phyloP scores from a whole-genome alignment of 2,797 vertebrate genomes.

The Intellagama lesueurii region DNA sequence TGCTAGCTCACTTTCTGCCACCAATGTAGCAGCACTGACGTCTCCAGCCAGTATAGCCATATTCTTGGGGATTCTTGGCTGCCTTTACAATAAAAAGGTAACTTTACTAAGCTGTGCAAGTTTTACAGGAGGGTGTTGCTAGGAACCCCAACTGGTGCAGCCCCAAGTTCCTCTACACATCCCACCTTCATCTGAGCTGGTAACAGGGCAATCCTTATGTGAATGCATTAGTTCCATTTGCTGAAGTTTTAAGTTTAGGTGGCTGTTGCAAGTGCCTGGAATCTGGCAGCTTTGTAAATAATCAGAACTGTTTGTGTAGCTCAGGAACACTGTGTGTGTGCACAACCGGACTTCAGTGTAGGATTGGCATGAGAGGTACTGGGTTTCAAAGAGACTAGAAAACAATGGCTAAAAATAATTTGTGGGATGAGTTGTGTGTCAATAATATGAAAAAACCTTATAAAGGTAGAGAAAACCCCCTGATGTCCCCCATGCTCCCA shows the following conservation, averaged over 20 bases:
- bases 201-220: too few species aligned
- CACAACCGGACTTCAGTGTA: not conserved
- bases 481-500: conserved; percentile 1
- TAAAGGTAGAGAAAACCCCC: conserved; percentile 37
- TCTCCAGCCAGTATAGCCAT: too few species aligned
- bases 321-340: not conserved
- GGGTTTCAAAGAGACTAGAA: conserved; percentile 22
- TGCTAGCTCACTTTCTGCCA: too few species aligned
- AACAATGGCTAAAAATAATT: conserved; percentile 45
- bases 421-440: conserved; percentile 30
- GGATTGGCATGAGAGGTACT: not conserved
- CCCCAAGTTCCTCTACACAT: too few species aligned
- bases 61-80: too few species aligned
- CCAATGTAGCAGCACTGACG: too few species aligned
- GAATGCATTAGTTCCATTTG: not conserved
- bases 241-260: not conserved
- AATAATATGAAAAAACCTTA: conserved; percentile 27
- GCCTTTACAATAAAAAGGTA: too few species aligned
- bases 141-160: too few species aligned
- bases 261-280: not conserved
- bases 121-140: too few species aligned
- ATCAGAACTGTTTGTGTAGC: not conserved
- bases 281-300: not conserved
- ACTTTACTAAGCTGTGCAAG: too few species aligned
- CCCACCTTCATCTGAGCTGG: not conserved